phyloP scores from a whole-genome alignment of 2,888 invertebrate genomes.

The Platerodrilus igneus region DNA sequence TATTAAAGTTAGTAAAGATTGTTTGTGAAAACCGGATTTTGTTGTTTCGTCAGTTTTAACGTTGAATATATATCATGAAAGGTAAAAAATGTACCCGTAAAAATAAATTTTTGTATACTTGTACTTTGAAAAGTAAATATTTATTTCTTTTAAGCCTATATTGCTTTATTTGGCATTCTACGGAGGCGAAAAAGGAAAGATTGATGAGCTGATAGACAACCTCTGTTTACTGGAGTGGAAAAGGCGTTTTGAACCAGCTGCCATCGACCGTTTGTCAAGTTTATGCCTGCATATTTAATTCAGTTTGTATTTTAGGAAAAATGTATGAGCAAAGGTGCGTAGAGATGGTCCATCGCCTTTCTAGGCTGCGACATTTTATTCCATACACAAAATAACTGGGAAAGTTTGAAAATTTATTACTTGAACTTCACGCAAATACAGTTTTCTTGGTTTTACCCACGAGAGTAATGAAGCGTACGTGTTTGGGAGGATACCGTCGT shows the following conservation, averaged over 20 bases:
- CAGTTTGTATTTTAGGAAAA: conserved; percentile 26
- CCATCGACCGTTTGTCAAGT: conserved; percentile 23
- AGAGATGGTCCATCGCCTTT: conserved; percentile 18
- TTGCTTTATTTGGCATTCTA: too few species aligned
- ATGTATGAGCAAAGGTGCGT: conserved; percentile 16
- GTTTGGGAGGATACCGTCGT: too few species aligned
- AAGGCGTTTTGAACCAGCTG: conserved; percentile 17
- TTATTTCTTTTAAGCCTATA: too few species aligned
- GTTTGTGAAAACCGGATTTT: too few species aligned
- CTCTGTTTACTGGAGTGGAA: conserved; percentile 11
- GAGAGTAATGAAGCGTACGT: conserved; percentile 1
- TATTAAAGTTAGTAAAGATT: too few species aligned
- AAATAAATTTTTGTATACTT: too few species aligned
- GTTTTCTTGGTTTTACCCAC: conserved; percentile 9
- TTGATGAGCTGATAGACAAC: too few species aligned
- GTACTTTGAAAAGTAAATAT: too few species aligned
- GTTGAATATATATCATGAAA: too few species aligned
- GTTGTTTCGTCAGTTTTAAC: too few species aligned
- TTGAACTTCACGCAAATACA: conserved; percentile 11
- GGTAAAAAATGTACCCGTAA: too few species aligned
- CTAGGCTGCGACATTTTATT: conserved; percentile 14
- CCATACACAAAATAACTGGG: conserved; percentile 15
- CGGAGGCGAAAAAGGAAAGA: too few species aligned
- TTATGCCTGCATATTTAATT: conserved; percentile 25
- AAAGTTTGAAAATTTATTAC: conserved; percentile 19